Base-by-base conservation (phyloP, 2,797 vertebrate species). In the Etheostoma perlongum region DNA sequence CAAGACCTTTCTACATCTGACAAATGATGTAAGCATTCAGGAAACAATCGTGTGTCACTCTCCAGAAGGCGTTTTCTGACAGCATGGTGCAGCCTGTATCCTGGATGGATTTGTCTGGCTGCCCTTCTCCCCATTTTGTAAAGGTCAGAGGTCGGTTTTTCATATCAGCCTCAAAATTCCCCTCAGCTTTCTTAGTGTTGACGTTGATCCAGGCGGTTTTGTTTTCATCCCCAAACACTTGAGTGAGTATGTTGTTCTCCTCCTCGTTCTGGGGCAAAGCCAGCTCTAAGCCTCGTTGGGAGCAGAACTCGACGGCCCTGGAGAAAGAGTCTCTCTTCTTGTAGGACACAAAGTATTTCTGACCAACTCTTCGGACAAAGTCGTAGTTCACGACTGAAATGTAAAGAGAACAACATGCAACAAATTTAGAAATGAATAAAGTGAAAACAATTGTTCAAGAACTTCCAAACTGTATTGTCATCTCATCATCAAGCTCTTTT, bases 321-420 rank as follows among this genome's bases (percentile, higher is more conserved):
- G 76, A 67, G 52, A 89, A 89, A 14, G 60, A 57, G 40, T 2
- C 33, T 58, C 70, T 74, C 33, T 79, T 10, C 64, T 77, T 85
- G 58, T 85, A 19, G 42, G 84, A 83, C 66, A 84, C 75, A 74
- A 86, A 86, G 62, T 76, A 84, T 42, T 82, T 86, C 30, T 64
- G 6, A 42, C 69, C 81, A 44, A 74, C 66, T 25, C 11, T 85
- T 18, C 46, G 14, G 53, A 84, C 60, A 72, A 81, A 79, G 25
- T 79, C 21, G 18, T 76, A 87, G 23, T 33, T 72, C 19, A 54
- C 13, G 36, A 51, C 87, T 89, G 49, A 2, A 46, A 40, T 11
- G 42, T 44, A 44, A 30, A 15, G 4, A 25, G 42, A 44, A 44
- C 42, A 55, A 64, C n/a, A 63, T 16, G 42, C 11, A 44, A 2